Base-by-base conservation (phyloP, 2,113 vertebrate species). In the Myiopsitta monachus region DNA sequence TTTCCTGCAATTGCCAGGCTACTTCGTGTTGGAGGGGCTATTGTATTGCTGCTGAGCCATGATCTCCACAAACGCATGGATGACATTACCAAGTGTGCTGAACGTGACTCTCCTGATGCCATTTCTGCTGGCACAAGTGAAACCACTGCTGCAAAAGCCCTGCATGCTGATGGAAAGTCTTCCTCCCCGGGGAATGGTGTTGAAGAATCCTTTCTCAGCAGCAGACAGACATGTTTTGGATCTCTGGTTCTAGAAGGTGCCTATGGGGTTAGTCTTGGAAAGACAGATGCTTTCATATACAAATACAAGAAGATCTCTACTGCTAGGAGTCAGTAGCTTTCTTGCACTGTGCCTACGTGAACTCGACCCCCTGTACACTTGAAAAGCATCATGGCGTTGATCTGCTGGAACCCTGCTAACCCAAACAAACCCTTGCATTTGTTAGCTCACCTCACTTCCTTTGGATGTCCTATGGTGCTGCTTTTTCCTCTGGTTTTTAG, bases 41-140 rank as follows among this genome's bases (percentile, higher is more conserved):
- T 98, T 21, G 98, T 99, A 11, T 59, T 99, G 67, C 97, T 99
- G 88, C 98, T 99, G 66, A 99, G 98, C 70, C 98, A 97, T 63
- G 98, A 98, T 72, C 98, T 99, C 72, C 96, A 87, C 13, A 89
- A 91, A 73, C 15, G 49, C 44, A 49, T 99, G 52, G 97, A 95
- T 15, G 36, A 27, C 27, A 15, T 87, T 61, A 30, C 78, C 72
- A 14, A 1, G 7, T 1, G 31, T 28, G 69, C 69, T 67, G 88
- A 30, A 44, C n/a, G 23, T 4, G 10, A 38, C 19, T 61, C 89
- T 76, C 4, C 54, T 11, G 10, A 26, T 9, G 39, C 76, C 33
- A 3, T 12, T 67, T 57, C 44, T 47, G 51, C 28, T 16, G 38
- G 21, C 0, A 1, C 61, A 18, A 7, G 38, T 14, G n/a, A 73